Percentiles rank a stretch among this genome's conserved stretches.
Evolutionary conservation across 1,140 invertebrate species (phyloP).

Genomic region (Mercenaria mercenaria): DNA sequence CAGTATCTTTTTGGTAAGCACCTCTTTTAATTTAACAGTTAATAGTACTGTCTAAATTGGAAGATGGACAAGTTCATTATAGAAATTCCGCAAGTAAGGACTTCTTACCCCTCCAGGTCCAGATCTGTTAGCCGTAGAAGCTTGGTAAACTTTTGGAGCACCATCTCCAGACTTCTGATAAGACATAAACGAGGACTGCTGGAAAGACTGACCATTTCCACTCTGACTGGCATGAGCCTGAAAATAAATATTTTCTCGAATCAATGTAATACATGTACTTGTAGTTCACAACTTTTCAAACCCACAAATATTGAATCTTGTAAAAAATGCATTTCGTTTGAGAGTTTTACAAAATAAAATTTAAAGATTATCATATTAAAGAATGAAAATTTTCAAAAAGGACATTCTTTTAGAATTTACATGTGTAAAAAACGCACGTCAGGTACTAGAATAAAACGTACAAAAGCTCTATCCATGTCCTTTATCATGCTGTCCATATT

Average conservation of each 20-base stretch:
- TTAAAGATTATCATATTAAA: neutral
- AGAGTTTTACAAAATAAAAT: neutral
- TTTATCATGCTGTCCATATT: conserved; percentile 51
- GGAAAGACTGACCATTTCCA: conserved; percentile 35
- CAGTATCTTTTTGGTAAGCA: too few relatives aligned
- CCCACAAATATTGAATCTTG: neutral
- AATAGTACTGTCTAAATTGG: too few relatives aligned
- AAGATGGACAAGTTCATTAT: too few relatives aligned
- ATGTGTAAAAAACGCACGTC: too few relatives aligned
- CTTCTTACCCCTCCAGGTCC: conserved; percentile 57
- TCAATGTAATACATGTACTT: neutral
- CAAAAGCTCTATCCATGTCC: conserved; percentile 51
- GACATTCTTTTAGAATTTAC: too few relatives aligned
- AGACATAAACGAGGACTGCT: conserved; percentile 57
- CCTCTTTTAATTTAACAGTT: too few relatives aligned
- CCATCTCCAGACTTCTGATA: conserved; percentile 46
- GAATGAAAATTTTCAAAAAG: too few relatives aligned
- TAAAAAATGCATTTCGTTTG: neutral
- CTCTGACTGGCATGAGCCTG: conserved; percentile 21
- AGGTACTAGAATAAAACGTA: too few relatives aligned
- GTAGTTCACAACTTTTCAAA: neutral
- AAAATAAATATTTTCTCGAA: too few relatives aligned
- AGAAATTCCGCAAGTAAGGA: too few relatives aligned
- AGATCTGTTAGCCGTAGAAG: conserved; percentile 16
- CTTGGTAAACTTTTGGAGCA: conserved; percentile 49